Evolutionary conservation across 2,888 invertebrate species (phyloP).

Genomic region (Encarsia formosa): DNA sequence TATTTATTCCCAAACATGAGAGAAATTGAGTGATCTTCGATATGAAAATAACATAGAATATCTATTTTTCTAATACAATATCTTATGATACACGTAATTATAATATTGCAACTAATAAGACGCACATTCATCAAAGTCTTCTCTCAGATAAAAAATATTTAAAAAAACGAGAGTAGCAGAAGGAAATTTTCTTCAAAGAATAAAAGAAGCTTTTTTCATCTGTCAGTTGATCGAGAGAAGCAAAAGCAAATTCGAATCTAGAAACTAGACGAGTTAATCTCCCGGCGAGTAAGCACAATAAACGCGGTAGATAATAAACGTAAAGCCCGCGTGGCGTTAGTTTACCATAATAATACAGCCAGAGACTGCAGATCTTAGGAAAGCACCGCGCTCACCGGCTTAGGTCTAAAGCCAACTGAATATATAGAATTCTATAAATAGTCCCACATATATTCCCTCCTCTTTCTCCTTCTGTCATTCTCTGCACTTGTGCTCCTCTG

Average conservation of each 20-base stretch:
- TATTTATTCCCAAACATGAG: too few species aligned
- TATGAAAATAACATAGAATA: too few species aligned
- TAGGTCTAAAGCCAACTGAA: conserved; percentile 41
- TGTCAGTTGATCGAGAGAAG: conserved; percentile 2
- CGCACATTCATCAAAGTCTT: background rate
- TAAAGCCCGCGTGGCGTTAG: conserved; percentile 38
- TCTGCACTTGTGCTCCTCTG: conserved; percentile 21
- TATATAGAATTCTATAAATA: conserved; percentile 47
- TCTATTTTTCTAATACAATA: too few species aligned
- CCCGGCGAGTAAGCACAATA: conserved; percentile 47
- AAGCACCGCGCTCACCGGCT: too few species aligned
- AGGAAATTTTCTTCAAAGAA: too few species aligned
- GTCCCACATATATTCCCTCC: conserved; percentile 23
- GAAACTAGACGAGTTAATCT: conserved; percentile 47
- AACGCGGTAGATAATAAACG: conserved; percentile 47
- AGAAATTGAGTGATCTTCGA: too few species aligned
- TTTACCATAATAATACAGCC: conserved; percentile 48
- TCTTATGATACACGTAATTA: too few species aligned
- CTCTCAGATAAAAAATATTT: background rate
- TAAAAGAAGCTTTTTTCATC: too few species aligned
- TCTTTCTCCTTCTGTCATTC: conserved; percentile 10
- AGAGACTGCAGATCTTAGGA: conserved; percentile 35
- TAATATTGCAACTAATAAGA: too few species aligned
- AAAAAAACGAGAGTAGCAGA: background rate
- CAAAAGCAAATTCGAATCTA: conserved; percentile 33